Base-by-base conservation (phyloP, 2,113 vertebrate species). In the Numida meleagris region DNA sequence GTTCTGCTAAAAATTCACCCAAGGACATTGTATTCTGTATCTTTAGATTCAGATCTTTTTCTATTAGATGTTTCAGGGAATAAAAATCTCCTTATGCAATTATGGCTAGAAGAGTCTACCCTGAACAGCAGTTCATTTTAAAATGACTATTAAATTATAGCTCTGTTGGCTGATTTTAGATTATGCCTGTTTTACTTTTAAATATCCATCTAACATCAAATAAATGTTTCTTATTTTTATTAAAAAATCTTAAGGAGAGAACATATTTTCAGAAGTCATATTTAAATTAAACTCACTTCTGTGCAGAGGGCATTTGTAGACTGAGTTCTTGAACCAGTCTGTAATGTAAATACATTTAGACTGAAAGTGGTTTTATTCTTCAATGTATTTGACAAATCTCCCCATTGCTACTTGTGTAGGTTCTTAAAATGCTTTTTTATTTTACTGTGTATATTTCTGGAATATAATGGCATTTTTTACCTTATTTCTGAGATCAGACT, bases 1-100 rank as follows among this genome's bases (percentile, higher is more conserved):
- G 50, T 82, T 55, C 17, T 93, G 55, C 33, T 86, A 58, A 87
- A 94, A 93, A 92, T 82, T 70, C 17, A 70, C 33, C 45, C 71
- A 94, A 92, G 62, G 78, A 89, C 62, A 59, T 67, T 80, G 9
- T 40, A 55, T 88, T 87, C n/a, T 50, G 10, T 46, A 45, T 10
- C 27, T 79, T 89, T 45, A 82, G 6, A 67, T 50, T 82, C 24
- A 80, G 29, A 73, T 74, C 20, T 4, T 38, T 20, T 86, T 92
- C 33, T 82, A 29, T 50, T 55, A 46, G n/a, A 24, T 79, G 31
- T n/a, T 43, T 65, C 21, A 65, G 76, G 31, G 82, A 70, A 85
- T 21, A 72, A 76, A 81, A 78, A 57, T 29, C 14, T 72, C 8
- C 6, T 86, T 68, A 38, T 82, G 36, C 6, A 82, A 34, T 89